Conservation (phyloP, 2,113 vertebrate genomes). For the Albula goreensis region DNA sequence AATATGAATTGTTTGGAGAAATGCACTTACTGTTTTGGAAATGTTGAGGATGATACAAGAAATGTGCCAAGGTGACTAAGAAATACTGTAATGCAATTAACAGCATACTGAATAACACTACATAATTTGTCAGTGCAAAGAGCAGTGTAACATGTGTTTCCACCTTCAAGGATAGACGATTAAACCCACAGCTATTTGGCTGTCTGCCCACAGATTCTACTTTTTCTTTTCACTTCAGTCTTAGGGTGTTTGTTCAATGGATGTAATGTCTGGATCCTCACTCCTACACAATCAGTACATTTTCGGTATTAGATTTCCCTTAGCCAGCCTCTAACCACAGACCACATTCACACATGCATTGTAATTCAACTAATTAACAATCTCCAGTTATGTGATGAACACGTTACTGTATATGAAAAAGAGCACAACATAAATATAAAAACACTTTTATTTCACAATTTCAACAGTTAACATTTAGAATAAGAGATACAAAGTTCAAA, state of each 20-base stretch:
- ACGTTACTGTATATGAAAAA: neutral
- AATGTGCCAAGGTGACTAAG: too few relatives aligned
- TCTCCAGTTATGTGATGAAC: neutral
- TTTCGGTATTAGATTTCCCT: neutral
- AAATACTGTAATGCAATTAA: too few relatives aligned
- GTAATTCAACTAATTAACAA: neutral
- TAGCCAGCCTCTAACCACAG: neutral
- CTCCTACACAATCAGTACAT: neutral
- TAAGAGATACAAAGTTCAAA: conserved; percentile 1
- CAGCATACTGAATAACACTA: too few relatives aligned
- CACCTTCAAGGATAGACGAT: too few relatives aligned
- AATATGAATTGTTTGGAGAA: too few relatives aligned
- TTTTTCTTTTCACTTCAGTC: neutral
- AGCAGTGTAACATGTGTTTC: too few relatives aligned
- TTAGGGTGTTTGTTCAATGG: neutral
- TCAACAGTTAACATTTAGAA: conserved; percentile 4
- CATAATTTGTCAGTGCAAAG: too few relatives aligned
- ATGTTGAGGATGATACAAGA: too few relatives aligned
- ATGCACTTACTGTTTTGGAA: too few relatives aligned
- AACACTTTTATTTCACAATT: conserved; percentile 9
- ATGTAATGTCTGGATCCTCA: too few relatives aligned
- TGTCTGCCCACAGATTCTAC: neutral
- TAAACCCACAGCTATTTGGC: neutral
- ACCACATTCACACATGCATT: neutral
- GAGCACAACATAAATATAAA: neutral